These are phyloP conservation scores for Plotosus lineatus DNA, from an alignment of 2,113 vertebrate species.

Conservation along the genomic window DNA sequence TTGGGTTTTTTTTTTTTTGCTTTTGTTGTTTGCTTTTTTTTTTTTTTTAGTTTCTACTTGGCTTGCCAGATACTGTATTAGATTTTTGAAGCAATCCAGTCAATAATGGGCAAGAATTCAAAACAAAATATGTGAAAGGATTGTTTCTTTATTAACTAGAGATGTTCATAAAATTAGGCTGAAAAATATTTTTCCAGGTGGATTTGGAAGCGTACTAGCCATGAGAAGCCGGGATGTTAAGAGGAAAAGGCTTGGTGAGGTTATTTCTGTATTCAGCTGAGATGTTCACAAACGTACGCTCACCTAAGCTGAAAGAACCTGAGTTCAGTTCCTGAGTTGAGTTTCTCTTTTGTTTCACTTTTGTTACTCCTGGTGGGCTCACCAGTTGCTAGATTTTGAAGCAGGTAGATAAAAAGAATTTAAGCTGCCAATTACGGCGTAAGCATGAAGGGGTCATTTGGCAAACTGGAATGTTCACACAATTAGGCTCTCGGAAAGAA, in stretches of 20 bases:
- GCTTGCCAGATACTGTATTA: background rate
- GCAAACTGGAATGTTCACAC: background rate
- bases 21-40: no score
- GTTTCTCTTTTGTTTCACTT: no score
- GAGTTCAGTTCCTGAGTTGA: no score
- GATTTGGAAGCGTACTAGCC: background rate
- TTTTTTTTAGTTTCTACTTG: background rate
- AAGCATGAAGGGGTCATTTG: background rate
- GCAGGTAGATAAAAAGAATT: background rate
- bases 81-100: background rate
- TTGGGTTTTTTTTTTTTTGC: no score
- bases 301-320: background rate
- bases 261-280: background rate
- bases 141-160: background rate
- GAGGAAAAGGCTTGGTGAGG: background rate
- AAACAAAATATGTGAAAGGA: background rate
- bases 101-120: background rate
- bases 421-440: background rate
- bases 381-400: background rate
- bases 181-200: background rate
- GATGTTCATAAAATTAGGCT: background rate
- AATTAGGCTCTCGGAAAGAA: background rate
- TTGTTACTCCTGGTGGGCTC: background rate
- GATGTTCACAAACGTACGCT: background rate
- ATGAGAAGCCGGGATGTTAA: background rate